These are phyloP conservation scores for Petroica traversi DNA, from an alignment of 2,113 vertebrate species.

Conservation along the genomic window DNA sequence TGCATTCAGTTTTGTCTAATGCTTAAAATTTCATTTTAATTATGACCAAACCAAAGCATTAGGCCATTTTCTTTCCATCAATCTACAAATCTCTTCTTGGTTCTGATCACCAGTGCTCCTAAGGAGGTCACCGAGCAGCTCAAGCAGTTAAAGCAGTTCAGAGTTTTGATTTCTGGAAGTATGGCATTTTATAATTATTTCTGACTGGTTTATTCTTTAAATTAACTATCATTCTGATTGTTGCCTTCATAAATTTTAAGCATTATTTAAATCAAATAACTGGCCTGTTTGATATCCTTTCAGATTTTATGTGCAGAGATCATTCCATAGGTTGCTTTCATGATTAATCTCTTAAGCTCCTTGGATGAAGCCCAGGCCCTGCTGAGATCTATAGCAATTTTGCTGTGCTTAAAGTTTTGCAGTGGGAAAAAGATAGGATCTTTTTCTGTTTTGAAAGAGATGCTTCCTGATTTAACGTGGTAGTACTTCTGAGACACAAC, in stretches of 20 bases:
- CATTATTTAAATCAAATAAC: conserved; percentile 14
- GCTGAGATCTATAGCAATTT: neutral
- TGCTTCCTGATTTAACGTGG: neutral
- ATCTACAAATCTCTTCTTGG: neutral
- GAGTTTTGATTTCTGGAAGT: neutral
- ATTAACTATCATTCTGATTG: neutral
- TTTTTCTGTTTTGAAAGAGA: conserved; percentile 6
- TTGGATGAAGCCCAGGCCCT: neutral
- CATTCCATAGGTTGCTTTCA: neutral
- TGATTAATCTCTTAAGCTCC: conserved; percentile 8
- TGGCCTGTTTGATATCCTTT: neutral
- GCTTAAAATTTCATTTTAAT: conserved; percentile 34
- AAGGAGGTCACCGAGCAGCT: neutral
- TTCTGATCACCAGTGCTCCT: neutral
- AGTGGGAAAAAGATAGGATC: neutral
- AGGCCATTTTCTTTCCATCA: neutral
- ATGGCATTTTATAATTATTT: conserved; percentile 22
- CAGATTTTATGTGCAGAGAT: neutral
- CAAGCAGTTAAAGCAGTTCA: conserved; percentile 1
- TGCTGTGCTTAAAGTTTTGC: neutral
- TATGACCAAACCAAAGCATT: neutral
- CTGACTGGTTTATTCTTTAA: conserved; percentile 31
- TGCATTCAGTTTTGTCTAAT: conserved; percentile 15
- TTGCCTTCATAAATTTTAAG: conserved; percentile 21
- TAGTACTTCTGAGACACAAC: neutral